phyloP scores from a whole-genome alignment of 2,888 invertebrate species.

The Theodoxus fluviatilis region DNA sequence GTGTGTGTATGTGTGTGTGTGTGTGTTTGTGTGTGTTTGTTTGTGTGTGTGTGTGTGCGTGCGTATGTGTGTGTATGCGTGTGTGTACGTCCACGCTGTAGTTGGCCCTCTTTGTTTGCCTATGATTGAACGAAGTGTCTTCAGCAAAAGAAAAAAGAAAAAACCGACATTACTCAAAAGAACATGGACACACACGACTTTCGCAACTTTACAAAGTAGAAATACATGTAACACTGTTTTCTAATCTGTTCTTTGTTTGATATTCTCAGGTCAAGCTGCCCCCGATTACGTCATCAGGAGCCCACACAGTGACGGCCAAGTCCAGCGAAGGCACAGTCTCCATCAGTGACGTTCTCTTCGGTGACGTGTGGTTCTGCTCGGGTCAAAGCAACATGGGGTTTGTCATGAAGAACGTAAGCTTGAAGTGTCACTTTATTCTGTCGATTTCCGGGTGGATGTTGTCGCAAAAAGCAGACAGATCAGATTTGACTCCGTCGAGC shows the following conservation, averaged over 20 bases:
- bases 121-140: no score
- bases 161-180: not conserved
- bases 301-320: slow-evolving; percentile 37
- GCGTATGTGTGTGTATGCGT: not conserved
- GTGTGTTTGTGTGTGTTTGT: not conserved
- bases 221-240: no score
- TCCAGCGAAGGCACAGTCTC: slow-evolving; percentile 35
- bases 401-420: slow-evolving; percentile 30
- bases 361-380: slow-evolving; percentile 61
- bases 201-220: no score
- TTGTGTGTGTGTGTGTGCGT: not conserved
- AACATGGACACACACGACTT: not conserved
- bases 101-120: no score
- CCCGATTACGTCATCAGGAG: slow-evolving; percentile 34
- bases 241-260: no score
- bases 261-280: slow-evolving; percentile 42
- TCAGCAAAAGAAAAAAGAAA: no score
- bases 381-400: slow-evolving; percentile 60
- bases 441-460: no score
- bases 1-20: not conserved
- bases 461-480: no score
- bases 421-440: not conserved
- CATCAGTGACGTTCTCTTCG: slow-evolving; percentile 54
- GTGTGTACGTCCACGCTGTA: not conserved
- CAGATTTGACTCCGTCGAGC: no score